Conservation (phyloP, 2,797 vertebrate species). For the Cuculus canorus region DNA sequence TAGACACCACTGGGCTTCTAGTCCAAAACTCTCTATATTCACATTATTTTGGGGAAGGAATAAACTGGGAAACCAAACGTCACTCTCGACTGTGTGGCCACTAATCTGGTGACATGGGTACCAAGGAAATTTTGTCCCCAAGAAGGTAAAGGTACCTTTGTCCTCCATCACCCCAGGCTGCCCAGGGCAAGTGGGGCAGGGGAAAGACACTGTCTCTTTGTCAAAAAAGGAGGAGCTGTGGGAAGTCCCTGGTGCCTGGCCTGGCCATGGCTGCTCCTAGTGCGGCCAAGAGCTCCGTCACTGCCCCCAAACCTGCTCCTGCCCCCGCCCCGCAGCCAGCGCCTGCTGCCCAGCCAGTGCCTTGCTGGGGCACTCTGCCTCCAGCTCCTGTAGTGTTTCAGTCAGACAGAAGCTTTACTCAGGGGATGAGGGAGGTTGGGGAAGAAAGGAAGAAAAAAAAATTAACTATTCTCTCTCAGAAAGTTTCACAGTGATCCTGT, state of each 20-base stretch:
- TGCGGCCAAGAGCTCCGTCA: background rate
- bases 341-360: background rate
- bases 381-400: background rate
- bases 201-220: background rate
- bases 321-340: background rate
- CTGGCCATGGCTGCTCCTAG: background rate
- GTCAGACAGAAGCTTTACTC: background rate
- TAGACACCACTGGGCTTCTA: background rate
- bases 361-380: background rate
- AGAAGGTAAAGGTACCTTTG: background rate
- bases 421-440: too few species aligned
- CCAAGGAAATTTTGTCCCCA: background rate
- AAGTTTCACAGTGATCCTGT: constrained; percentile 1
- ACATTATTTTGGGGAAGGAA: background rate
- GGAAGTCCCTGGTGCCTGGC: background rate
- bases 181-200: background rate
- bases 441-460: background rate
- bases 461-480: background rate
- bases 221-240: background rate
- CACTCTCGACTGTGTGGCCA: background rate
- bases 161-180: background rate
- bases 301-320: background rate
- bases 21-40: background rate
- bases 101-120: background rate
- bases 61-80: background rate